phyloP scores from a whole-genome alignment of 2,888 invertebrate genomes.

The Orthonevra nobilis region DNA sequence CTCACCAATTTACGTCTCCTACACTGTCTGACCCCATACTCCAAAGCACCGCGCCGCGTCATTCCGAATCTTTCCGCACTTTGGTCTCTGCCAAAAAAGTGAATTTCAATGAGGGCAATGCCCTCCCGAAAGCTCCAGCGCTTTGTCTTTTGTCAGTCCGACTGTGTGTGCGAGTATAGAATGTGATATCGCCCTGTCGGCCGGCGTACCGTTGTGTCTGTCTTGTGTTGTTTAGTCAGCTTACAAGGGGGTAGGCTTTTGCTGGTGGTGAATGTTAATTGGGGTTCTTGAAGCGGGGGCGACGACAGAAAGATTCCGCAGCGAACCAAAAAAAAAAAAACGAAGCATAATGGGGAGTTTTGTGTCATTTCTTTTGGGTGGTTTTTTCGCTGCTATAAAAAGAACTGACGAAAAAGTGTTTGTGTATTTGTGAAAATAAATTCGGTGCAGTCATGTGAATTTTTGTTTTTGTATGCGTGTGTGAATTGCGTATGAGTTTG shows the following conservation, averaged over 20 bases:
- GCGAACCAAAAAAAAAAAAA: slow-evolving; percentile 18
- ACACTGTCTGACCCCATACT: too few relatives aligned
- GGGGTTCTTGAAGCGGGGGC: slow-evolving; percentile 10
- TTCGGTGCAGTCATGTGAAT: too few relatives aligned
- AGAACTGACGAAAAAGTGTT: too few relatives aligned
- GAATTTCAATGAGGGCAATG: slow-evolving; percentile 56
- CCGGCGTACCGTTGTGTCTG: slow-evolving; percentile 19
- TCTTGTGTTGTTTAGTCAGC: slow-evolving; percentile 51
- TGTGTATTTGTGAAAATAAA: too few relatives aligned
- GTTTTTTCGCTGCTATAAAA: slow-evolving; percentile 22
- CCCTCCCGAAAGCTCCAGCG: slow-evolving; percentile 57
- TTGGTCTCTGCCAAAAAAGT: slow-evolving; percentile 55
- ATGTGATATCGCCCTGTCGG: slow-evolving; percentile 11
- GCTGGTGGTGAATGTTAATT: slow-evolving; percentile 31
- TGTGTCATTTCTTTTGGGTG: neutral
- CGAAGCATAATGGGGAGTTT: slow-evolving; percentile 14
- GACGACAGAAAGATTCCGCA: neutral
- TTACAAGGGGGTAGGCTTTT: slow-evolving; percentile 53
- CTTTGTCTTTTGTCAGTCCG: slow-evolving; percentile 24
- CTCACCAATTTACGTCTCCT: too few relatives aligned
- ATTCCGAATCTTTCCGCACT: slow-evolving; percentile 16
- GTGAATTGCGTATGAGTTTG: slow-evolving; percentile 33
- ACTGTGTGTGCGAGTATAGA: slow-evolving; percentile 7
- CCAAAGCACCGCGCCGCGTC: neutral
- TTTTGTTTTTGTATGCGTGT: slow-evolving; percentile 17